Percentiles rank a stretch among this genome's conserved stretches.
phyloP scores from a whole-genome alignment of 2,797 vertebrate species.

The Gymnothorax reevesii region DNA sequence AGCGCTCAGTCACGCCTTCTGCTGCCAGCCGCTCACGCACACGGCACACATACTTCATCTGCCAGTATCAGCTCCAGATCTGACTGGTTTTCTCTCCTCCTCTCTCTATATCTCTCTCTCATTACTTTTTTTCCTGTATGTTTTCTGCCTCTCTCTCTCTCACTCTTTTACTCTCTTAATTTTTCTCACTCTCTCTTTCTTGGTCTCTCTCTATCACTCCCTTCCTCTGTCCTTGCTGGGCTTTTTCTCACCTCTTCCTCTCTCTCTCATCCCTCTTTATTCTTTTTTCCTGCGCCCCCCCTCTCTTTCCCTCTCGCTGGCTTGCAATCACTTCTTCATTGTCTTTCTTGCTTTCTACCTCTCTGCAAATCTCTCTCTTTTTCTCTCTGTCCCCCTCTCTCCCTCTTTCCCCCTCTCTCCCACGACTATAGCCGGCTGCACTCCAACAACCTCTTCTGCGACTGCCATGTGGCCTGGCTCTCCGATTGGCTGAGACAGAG shows the following conservation, averaged over 20 bases:
- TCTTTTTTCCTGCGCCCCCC: not conserved
- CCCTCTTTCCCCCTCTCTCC: not conserved
- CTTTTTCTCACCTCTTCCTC: not conserved
- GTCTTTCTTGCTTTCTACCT: constrained; percentile 56
- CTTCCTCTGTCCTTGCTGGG: not conserved
- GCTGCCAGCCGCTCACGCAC: constrained; percentile 4
- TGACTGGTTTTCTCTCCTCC: not conserved
- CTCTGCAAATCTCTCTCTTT: constrained; percentile 22
- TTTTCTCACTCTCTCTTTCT: constrained; percentile 19
- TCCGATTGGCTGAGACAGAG: constrained; percentile 96
- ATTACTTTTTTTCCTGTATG: not conserved
- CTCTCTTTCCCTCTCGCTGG: constrained; percentile 14
- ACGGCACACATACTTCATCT: not conserved
- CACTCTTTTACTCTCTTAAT: not conserved
- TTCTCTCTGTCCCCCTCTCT: constrained; percentile 16
- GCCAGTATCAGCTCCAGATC: constrained; percentile 8
- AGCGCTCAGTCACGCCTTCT: constrained; percentile 1
- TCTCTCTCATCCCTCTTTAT: constrained; percentile 5
- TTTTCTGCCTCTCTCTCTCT: constrained; percentile 14
- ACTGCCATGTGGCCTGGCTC: constrained; percentile 96
- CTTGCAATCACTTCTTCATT: not conserved
- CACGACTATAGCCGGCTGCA: constrained; percentile 83
- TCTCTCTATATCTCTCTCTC: not conserved
- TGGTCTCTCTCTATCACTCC: not conserved
- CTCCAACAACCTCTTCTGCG: constrained; percentile 95